phyloP scores from a whole-genome alignment of 1,140 invertebrate species.

The Sitodiplosis mosellana region DNA sequence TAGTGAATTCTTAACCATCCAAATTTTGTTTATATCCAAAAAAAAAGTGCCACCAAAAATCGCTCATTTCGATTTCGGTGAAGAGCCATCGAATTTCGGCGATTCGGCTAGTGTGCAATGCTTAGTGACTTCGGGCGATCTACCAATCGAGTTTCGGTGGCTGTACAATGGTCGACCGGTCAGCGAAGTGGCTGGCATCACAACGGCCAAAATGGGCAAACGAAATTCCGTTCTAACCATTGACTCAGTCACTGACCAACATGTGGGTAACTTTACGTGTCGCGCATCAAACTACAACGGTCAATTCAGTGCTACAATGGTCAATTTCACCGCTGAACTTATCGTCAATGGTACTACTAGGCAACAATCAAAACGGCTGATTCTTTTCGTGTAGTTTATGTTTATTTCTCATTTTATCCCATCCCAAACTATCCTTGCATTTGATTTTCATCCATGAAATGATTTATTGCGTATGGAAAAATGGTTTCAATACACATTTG shows the following conservation, averaged over 20 bases:
- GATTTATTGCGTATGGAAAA: no score
- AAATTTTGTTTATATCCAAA: no score
- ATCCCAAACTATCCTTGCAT: no score
- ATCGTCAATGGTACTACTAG: constrained; percentile 7
- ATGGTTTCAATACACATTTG: no score
- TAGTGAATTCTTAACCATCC: no score
- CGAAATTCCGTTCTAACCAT: constrained; percentile 36
- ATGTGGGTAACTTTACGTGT: constrained; percentile 42
- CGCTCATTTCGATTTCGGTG: constrained; percentile 42
- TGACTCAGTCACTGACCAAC: constrained; percentile 30
- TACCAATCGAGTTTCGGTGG: neutral
- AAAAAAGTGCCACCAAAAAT: constrained; percentile 48
- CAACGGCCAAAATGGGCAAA: constrained; percentile 18
- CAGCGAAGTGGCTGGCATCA: constrained; percentile 25
- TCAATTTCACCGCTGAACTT: constrained; percentile 2
- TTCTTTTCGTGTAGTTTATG: no score
- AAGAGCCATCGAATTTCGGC: constrained; percentile 49
- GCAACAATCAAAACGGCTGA: no score
- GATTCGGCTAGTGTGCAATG: constrained; percentile 60
- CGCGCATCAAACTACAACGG: constrained; percentile 32
- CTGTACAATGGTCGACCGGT: constrained; percentile 25
- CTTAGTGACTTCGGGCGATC: no score
- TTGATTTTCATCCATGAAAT: no score
- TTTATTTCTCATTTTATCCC: no score
- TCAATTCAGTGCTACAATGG: constrained; percentile 23